Percentiles rank a stretch among this genome's conserved stretches.
Evolutionary conservation across 2,888 invertebrate genomes (phyloP).

Genomic region (Troides aeacus): DNA sequence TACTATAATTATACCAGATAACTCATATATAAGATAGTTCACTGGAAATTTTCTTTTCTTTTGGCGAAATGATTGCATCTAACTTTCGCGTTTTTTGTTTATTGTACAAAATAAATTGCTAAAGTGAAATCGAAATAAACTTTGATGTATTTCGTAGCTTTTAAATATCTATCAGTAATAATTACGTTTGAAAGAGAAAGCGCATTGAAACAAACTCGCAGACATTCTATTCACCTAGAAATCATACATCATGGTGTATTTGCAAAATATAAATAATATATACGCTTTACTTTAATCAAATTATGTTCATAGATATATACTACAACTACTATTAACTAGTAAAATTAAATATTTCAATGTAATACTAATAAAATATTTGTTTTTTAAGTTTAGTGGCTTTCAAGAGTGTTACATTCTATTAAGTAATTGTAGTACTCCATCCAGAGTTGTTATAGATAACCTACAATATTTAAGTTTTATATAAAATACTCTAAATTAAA

Average conservation of each 20-base stretch:
- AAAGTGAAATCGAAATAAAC: constrained; percentile 10
- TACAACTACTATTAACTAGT: too few relatives aligned
- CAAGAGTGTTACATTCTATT: too few relatives aligned
- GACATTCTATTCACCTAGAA: constrained; percentile 7
- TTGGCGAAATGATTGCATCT: neutral
- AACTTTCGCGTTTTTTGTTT: neutral
- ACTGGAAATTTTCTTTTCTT: neutral
- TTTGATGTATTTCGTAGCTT: constrained; percentile 16
- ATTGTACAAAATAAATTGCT: neutral
- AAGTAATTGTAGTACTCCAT: too few relatives aligned
- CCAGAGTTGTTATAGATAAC: too few relatives aligned
- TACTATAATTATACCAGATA: neutral
- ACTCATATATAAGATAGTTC: neutral
- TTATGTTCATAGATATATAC: neutral
- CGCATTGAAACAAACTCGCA: constrained; percentile 9
- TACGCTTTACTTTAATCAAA: neutral
- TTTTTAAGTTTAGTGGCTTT: too few relatives aligned
- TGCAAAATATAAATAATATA: neutral
- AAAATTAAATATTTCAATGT: too few relatives aligned
- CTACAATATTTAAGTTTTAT: too few relatives aligned
- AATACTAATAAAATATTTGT: too few relatives aligned
- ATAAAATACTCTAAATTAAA: too few relatives aligned
- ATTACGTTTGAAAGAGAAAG: constrained; percentile 22
- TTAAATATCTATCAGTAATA: constrained; percentile 16
- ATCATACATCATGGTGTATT: neutral